Conservation (phyloP, 2,888 invertebrate species). For the Piscicola geometra region DNA sequence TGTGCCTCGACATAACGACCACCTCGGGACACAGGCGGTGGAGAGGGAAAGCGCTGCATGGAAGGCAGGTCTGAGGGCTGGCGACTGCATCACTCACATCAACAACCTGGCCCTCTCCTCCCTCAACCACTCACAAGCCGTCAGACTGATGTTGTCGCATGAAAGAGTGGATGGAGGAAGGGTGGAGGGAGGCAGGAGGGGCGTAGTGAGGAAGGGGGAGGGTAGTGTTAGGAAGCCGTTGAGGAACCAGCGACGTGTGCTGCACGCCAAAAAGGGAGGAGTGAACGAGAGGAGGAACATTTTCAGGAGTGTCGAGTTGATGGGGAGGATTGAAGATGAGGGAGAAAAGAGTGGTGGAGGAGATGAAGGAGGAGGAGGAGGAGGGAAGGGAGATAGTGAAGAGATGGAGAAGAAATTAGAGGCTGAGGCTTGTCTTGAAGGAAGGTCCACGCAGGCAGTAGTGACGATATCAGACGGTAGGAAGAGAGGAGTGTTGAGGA, state of each 20-base stretch:
- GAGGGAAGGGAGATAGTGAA: neutral
- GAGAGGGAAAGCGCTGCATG: constrained; percentile 82
- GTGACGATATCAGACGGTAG: no score
- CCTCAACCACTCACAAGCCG: constrained; percentile 68
- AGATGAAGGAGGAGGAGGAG: neutral
- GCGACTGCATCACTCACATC: constrained; percentile 78
- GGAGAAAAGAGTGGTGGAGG: neutral
- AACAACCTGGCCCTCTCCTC: constrained; percentile 80
- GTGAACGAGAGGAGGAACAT: neutral
- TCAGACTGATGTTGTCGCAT: constrained; percentile 69
- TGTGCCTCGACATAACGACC: neutral
- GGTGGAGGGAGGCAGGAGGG: neutral
- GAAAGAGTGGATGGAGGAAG: neutral
- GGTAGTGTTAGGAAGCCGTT: no score
- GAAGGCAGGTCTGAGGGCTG: constrained; percentile 63
- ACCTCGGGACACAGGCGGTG: constrained; percentile 77
- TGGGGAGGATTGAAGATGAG: neutral
- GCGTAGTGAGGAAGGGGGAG: neutral
- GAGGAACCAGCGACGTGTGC: neutral
- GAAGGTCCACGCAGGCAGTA: no score
- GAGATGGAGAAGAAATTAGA: neutral
- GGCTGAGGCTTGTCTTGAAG: no score
- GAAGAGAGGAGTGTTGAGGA: no score
- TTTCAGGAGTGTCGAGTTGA: neutral
- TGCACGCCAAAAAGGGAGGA: neutral